Conservation (phyloP, 2,888 invertebrate genomes). For the Hybos culiciformis region DNA sequence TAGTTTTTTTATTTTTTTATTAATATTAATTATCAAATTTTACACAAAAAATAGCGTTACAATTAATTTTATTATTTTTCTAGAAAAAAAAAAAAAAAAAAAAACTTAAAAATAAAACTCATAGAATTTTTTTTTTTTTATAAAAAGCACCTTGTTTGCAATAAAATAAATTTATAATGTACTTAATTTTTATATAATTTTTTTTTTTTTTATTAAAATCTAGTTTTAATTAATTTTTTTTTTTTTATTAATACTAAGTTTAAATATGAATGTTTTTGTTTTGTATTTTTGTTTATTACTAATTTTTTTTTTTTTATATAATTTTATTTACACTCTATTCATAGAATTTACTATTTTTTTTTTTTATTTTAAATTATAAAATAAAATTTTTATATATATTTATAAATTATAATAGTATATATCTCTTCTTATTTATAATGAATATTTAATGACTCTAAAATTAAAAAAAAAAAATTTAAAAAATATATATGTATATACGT, state of each 20-base stretch:
- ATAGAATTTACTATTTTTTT: constrained; percentile 1
- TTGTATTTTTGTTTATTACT: no score
- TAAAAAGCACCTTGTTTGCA: constrained; percentile 1
- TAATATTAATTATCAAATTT: no score
- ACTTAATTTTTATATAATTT: neutral
- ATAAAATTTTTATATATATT: neutral
- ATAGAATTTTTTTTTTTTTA: neutral
- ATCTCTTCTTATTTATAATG: neutral
- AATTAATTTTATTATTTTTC: neutral
- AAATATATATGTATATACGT: neutral
- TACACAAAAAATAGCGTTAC: neutral
- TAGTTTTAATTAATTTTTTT: neutral
- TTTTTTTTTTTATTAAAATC: neutral
- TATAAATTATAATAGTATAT: neutral
- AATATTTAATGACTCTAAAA: no score
- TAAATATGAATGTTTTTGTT: no score
- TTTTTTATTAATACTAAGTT: neutral
- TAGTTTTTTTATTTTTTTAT: neutral
- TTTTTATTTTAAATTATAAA: neutral
- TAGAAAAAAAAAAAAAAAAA: neutral
- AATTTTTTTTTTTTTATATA: neutral
- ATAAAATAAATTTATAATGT: neutral
- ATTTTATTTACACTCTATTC: constrained; percentile 3
- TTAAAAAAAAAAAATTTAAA: neutral
- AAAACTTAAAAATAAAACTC: neutral